Evolutionary conservation across 2,113 vertebrate species (phyloP).

Genomic region (Gavialis gangeticus): DNA sequence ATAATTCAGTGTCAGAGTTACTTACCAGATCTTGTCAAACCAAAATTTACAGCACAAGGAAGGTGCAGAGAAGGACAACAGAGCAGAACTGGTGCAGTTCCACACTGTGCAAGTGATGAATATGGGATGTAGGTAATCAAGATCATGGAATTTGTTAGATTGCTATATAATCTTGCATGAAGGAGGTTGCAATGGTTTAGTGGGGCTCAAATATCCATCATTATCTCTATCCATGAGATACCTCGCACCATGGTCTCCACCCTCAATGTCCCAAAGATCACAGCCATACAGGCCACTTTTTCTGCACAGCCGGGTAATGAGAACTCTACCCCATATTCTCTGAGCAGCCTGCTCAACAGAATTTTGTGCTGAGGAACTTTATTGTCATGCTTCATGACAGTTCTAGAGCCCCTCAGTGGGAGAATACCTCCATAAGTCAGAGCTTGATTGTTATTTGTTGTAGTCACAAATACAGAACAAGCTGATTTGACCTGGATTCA

Average conservation of each 20-base stretch:
- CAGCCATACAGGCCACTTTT: too few relatives aligned
- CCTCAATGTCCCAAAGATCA: too few relatives aligned
- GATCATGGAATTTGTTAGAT: background rate
- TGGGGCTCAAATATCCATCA: background rate
- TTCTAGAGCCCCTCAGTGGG: background rate
- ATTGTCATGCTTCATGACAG: background rate
- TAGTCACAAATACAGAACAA: background rate
- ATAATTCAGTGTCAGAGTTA: background rate
- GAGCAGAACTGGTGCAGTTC: background rate
- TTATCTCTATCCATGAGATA: background rate
- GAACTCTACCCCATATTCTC: background rate
- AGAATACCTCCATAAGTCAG: background rate
- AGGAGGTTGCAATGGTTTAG: background rate
- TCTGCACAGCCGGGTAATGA: rapidly evolving
- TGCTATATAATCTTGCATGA: rapidly evolving
- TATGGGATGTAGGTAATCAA: background rate
- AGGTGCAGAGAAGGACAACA: background rate
- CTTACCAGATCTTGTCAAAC: background rate
- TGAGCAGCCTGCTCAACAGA: background rate
- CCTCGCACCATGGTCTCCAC: background rate
- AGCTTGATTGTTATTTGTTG: background rate
- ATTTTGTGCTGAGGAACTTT: background rate
- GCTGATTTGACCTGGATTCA: background rate
- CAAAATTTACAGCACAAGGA: background rate
- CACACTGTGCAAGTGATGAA: background rate